These are phyloP conservation scores for Lutraria rhynchaena DNA, from an alignment of 1,140 invertebrate genomes.

Conservation along the genomic window DNA sequence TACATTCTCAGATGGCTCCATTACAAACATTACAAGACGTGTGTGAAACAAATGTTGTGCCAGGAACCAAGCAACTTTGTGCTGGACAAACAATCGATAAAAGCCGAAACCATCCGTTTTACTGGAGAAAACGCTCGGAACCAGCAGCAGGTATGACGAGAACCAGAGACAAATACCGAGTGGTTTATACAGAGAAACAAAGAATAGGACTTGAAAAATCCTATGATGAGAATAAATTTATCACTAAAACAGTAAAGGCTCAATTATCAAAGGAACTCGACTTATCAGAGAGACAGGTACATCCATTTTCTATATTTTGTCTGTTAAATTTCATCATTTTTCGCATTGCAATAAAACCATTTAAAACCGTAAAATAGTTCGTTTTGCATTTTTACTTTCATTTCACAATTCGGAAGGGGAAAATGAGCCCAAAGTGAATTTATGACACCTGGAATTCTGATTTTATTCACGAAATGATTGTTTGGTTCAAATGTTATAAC, in stretches of 20 bases:
- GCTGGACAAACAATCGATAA: not conserved
- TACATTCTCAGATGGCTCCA: too few species aligned
- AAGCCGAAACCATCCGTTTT: conserved; percentile 31
- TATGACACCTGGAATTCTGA: not conserved
- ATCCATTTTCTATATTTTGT: not conserved
- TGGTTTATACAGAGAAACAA: conserved; percentile 52
- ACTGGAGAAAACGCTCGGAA: conserved; percentile 11
- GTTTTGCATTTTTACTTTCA: not conserved
- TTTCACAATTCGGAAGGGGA: not conserved
- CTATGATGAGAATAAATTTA: conserved; percentile 45
- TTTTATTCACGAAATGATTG: not conserved
- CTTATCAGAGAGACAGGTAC: conserved; percentile 54
- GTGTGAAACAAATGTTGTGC: not conserved
- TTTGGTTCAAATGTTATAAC: too few species aligned
- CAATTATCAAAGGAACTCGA: conserved; percentile 19
- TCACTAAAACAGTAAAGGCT: conserved; percentile 7
- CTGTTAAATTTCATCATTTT: not conserved
- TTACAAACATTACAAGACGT: not conserved
- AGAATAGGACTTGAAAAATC: conserved; percentile 35
- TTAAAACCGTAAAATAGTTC: not conserved
- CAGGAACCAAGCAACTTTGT: not conserved
- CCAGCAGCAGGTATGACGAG: conserved; percentile 34
- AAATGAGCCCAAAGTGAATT: not conserved
- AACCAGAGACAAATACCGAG: conserved; percentile 49
- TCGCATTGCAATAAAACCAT: not conserved